A percentile compares a stretch with the other conserved stretches of the same genome.
phyloP scores from a whole-genome alignment of 1,140 invertebrate genomes.

The Neodiprion lecontei region DNA sequence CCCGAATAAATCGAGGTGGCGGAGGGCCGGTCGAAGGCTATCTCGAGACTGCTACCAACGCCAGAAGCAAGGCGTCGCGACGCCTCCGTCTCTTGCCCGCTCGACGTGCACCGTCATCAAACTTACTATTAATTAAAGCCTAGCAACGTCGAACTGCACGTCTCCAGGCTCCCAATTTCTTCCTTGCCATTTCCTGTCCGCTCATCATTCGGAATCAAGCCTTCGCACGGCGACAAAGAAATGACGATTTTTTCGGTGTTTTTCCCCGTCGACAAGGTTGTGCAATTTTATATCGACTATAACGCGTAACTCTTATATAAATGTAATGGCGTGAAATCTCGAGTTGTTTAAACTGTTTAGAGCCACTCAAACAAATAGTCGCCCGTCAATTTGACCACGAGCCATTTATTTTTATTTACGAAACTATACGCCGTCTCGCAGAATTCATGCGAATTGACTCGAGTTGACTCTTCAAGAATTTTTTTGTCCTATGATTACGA shows the following conservation, averaged over 20 bases:
- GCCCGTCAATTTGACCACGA: background rate
- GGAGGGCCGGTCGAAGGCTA: constrained; percentile 60
- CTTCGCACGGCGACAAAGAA: background rate
- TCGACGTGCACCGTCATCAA: constrained; percentile 27
- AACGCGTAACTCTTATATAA: background rate
- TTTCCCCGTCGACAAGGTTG: background rate
- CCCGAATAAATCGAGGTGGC: constrained; percentile 58
- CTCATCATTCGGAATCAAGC: too few relatives aligned
- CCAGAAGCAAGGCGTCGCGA: constrained; percentile 55
- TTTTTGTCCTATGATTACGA: background rate
- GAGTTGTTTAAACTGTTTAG: background rate
- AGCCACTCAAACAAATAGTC: background rate
- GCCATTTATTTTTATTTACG: background rate
- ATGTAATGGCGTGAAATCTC: background rate
- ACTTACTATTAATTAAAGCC: constrained; percentile 24
- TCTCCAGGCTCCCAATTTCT: background rate
- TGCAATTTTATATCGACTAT: background rate
- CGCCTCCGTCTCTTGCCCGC: constrained; percentile 41
- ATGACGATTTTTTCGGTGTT: background rate
- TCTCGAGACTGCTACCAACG: constrained; percentile 63
- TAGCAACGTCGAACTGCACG: background rate
- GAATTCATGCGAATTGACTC: background rate
- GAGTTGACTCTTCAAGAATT: background rate
- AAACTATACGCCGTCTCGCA: background rate
- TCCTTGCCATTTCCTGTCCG: too few relatives aligned